Percentiles rank a stretch among this genome's conserved stretches.
Conservation (phyloP, 2,113 vertebrate species). For the Pelodiscus sinensis region DNA sequence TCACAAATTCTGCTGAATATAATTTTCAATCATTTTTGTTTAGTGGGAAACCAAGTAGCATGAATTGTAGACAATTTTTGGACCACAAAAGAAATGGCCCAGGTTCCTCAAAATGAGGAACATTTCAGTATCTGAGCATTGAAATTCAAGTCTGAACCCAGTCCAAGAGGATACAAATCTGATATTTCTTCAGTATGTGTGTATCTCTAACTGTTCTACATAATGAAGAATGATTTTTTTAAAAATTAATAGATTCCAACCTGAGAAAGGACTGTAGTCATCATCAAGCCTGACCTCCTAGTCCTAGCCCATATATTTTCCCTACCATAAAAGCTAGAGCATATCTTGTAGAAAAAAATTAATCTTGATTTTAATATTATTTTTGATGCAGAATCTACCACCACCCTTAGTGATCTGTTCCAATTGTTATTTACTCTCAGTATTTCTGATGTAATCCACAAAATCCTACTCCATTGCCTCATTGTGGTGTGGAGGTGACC, state of each 20-base stretch:
- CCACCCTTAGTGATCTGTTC: neutral
- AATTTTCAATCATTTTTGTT: neutral
- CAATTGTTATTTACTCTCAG: neutral
- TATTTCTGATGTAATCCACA: neutral
- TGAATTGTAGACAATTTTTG: neutral
- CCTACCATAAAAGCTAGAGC: neutral
- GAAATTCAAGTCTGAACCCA: neutral
- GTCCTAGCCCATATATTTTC: neutral
- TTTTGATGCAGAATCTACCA: neutral
- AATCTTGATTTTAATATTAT: neutral
- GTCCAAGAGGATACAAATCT: neutral
- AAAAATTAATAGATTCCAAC: neutral
- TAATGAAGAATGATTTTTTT: neutral
- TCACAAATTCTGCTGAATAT: neutral
- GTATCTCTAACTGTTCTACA: neutral
- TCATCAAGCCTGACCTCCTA: neutral
- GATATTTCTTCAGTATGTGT: neutral
- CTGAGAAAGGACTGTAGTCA: neutral
- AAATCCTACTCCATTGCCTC: no score
- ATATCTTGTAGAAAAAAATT: neutral
- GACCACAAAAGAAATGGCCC: neutral
- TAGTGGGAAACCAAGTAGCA: neutral
- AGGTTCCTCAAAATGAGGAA: no score
- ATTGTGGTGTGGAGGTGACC: no score
- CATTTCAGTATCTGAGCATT: neutral